These are phyloP conservation scores for Argyresthia albistria DNA, from an alignment of 2,888 invertebrate genomes.

Conservation along the genomic window DNA sequence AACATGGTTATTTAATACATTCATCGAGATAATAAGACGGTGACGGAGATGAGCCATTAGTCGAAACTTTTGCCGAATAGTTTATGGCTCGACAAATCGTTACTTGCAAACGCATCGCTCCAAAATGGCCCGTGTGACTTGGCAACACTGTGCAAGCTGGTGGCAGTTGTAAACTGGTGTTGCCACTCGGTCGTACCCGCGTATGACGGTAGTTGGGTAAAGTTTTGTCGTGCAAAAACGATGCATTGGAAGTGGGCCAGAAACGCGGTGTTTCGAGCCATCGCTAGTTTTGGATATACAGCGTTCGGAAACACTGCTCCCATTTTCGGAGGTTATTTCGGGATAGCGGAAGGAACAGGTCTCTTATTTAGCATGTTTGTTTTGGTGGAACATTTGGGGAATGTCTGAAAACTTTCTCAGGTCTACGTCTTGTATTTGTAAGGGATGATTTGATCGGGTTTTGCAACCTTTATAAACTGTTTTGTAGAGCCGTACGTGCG, in stretches of 20 bases:
- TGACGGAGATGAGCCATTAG: conserved; percentile 2
- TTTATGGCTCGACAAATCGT: neutral
- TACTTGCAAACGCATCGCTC: too few relatives aligned
- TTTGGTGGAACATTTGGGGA: too few relatives aligned
- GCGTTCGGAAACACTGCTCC: neutral
- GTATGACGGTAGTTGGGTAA: conserved; percentile 20
- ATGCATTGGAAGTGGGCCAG: conserved; percentile 32
- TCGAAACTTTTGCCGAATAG: neutral
- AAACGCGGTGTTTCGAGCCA: conserved; percentile 5
- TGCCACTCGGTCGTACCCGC: neutral
- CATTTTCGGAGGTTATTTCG: neutral
- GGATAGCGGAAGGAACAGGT: too few relatives aligned
- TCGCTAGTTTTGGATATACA: neutral
- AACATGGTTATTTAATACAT: neutral
- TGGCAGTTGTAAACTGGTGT: too few relatives aligned
- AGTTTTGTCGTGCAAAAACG: conserved; percentile 30
- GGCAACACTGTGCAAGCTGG: too few relatives aligned
- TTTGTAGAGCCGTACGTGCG: too few relatives aligned
- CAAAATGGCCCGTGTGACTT: too few relatives aligned
- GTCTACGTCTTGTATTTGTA: too few relatives aligned
- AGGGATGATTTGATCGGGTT: too few relatives aligned
- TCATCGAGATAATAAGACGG: neutral
- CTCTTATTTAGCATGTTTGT: too few relatives aligned
- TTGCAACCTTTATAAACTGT: too few relatives aligned
- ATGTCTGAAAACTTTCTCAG: too few relatives aligned